phyloP scores from a whole-genome alignment of 2,888 invertebrate genomes.

The Hirtodrosophila duncani region DNA sequence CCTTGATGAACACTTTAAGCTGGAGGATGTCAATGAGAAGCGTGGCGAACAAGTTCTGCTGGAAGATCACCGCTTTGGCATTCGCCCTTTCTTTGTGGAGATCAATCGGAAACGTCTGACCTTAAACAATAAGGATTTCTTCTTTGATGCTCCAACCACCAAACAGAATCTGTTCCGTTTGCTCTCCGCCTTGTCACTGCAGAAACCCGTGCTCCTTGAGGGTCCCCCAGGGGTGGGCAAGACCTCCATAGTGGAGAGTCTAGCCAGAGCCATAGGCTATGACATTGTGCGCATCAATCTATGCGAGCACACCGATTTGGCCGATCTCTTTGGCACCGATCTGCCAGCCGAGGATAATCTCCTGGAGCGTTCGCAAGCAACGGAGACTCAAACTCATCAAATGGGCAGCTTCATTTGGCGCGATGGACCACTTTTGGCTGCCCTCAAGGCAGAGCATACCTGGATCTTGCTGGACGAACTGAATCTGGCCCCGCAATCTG shows the following conservation, averaged over 20 bases:
- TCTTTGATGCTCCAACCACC: constrained; percentile 88
- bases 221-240: constrained; percentile 99
- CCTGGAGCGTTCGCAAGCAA: constrained; percentile 22
- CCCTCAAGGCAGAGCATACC: constrained; percentile 90
- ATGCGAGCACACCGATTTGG: constrained; percentile 99
- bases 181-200: constrained; percentile 91
- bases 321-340: constrained; percentile 98
- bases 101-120: constrained; percentile 50
- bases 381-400: constrained; percentile 12
- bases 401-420: constrained; percentile 94
- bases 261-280: constrained; percentile 91
- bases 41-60: constrained; percentile 68
- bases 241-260: constrained; percentile 93
- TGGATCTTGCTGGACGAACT: constrained; percentile 99
- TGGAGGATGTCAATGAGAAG: constrained; percentile 76
- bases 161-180: constrained; percentile 89
- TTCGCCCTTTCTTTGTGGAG: constrained; percentile 85
- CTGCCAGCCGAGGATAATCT: constrained; percentile 92
- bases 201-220: constrained; percentile 95
- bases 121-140: constrained; percentile 79
- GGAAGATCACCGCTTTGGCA: constrained; percentile 81
- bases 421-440: constrained; percentile 96
- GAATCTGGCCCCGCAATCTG: constrained; percentile 98
- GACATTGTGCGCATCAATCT: constrained; percentile 95
- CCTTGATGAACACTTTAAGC: constrained; percentile 76